phyloP scores from a whole-genome alignment of 2,888 invertebrate genomes.

The Brenthis daphne region DNA sequence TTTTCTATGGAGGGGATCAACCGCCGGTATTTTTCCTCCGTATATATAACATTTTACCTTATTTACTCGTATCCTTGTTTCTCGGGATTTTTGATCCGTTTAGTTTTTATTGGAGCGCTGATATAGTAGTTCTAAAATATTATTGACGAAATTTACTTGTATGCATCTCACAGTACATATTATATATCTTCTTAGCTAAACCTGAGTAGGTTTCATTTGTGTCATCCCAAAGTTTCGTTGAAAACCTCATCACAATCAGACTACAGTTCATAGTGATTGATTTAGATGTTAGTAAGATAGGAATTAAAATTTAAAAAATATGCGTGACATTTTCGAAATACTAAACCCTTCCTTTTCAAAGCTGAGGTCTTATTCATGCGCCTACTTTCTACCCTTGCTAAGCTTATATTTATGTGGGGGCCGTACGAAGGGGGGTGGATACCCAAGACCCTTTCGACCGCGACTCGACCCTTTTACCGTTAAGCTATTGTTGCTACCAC shows the following conservation, averaged over 20 bases:
- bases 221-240: too few relatives aligned
- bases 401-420: conserved; percentile 33
- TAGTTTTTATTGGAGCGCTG: too few relatives aligned
- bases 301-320: background rate
- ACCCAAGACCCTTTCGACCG: conserved; percentile 38
- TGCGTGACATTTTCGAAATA: background rate
- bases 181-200: too few relatives aligned
- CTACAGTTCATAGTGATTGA: too few relatives aligned
- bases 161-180: too few relatives aligned
- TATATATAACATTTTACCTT: conserved; percentile 2
- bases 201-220: too few relatives aligned
- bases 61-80: conserved; percentile 1
- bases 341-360: background rate
- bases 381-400: conserved; percentile 27
- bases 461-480: conserved; percentile 39
- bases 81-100: too few relatives aligned
- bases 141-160: too few relatives aligned
- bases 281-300: background rate
- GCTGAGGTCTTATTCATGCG: conserved; percentile 5
- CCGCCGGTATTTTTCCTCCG: conserved; percentile 2
- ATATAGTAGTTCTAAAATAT: too few relatives aligned
- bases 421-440: conserved; percentile 34
- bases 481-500: conserved; percentile 34
- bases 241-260: too few relatives aligned
- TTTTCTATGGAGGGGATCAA: conserved; percentile 15